These are phyloP conservation scores for Notarius lentiginosus DNA, from an alignment of 2,113 vertebrate genomes.

Conservation along the genomic window DNA sequence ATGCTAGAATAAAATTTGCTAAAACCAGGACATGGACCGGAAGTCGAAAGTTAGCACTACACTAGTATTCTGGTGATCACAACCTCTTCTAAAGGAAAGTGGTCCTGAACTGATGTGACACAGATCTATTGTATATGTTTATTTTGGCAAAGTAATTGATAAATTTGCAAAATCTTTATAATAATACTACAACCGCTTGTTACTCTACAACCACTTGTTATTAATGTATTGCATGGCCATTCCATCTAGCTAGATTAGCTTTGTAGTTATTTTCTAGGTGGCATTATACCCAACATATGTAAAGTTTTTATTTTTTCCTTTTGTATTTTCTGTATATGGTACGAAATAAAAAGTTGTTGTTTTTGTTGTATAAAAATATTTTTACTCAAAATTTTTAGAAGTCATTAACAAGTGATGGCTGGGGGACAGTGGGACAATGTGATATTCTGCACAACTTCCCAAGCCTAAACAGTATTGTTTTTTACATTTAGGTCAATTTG, in stretches of 20 bases:
- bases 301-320: too few species aligned
- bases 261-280: too few species aligned
- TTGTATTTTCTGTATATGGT: too few species aligned
- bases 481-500: constrained; percentile 39
- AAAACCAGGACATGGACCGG: background rate
- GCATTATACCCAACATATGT: too few species aligned
- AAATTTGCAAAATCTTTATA: background rate
- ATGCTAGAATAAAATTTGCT: background rate
- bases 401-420: background rate
- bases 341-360: too few species aligned
- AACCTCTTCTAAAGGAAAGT: background rate
- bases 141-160: background rate
- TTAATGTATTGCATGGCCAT: too few species aligned
- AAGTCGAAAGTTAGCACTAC: background rate
- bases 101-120: background rate
- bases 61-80: background rate
- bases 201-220: too few species aligned
- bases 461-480: constrained; percentile 35
- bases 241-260: too few species aligned
- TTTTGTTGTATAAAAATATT: too few species aligned
- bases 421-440: background rate
- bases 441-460: background rate
- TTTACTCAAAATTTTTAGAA: background rate
- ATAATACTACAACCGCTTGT: too few species aligned
- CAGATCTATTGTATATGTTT: background rate